Conservation (phyloP, 2,113 vertebrate genomes). For the Salminus brasiliensis region DNA sequence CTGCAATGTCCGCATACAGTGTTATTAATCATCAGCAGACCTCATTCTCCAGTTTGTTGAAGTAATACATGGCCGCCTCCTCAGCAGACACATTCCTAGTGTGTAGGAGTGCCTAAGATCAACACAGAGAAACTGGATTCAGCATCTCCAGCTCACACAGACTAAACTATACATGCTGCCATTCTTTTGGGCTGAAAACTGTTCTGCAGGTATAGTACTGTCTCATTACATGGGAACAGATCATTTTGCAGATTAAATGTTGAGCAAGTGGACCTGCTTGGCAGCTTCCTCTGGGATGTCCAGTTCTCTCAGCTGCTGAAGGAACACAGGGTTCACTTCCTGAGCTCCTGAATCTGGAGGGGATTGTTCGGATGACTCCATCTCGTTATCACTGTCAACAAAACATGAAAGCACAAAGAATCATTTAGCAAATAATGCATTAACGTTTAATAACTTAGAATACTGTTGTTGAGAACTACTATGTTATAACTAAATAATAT, state of each 20-base stretch:
- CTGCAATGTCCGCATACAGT: slow-evolving; percentile 59
- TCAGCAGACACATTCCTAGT: slow-evolving; percentile 82
- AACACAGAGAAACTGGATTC: neutral
- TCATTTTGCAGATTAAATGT: neutral
- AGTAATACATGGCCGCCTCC: slow-evolving; percentile 85
- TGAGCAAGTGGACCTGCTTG: slow-evolving; percentile 70
- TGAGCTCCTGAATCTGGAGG: slow-evolving; percentile 61
- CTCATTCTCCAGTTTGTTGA: slow-evolving; percentile 84
- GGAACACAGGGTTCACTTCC: slow-evolving; percentile 77
- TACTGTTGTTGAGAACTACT: neutral
- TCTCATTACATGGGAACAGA: neutral
- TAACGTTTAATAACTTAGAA: neutral
- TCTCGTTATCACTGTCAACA: slow-evolving; percentile 43
- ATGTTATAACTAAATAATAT: no score
- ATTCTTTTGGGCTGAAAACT: neutral
- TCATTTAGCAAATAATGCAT: neutral
- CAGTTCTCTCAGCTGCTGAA: slow-evolving; percentile 80
- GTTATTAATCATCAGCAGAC: slow-evolving; percentile 68
- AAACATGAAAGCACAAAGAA: neutral
- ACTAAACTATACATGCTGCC: neutral
- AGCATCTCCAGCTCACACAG: neutral
- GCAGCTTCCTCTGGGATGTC: slow-evolving; percentile 83
- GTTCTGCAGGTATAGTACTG: no score
- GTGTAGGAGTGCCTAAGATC: slow-evolving; percentile 76
- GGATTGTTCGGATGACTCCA: slow-evolving; percentile 75